Base-by-base conservation (phyloP, 2,113 vertebrate genomes). In the Gallinago jamesoni region DNA sequence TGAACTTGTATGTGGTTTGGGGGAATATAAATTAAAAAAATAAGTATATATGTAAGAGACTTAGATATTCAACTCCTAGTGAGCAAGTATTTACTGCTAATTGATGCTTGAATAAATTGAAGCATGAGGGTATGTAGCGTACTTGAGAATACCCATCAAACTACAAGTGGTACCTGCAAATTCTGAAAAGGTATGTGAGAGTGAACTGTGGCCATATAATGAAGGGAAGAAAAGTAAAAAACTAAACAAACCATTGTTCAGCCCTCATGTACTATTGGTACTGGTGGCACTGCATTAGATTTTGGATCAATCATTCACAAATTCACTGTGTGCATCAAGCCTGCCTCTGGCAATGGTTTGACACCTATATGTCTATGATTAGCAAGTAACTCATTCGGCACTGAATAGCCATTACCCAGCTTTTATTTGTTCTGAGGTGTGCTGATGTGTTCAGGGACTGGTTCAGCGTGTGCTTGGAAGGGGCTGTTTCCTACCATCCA, bases 181-280 rank as follows among this genome's bases (percentile, higher is more conserved):
- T 14, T 15, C 50, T 69, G 33, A 68, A 76, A 43, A 77, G 20
- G 12, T 60, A 5, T 9, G 28, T 43, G 17, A 74, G n/a, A 43
- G 10, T 68, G 60, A 79, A 5, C 19, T 8, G 10, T 39, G 37
- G 25, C 70, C 39, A 23, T 25, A 4, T 10, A 83, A 79, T 3
- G 4, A 1, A 31, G 0, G 37, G 16, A 64, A 24, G 4, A 59
- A 59, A 59, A 39, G 48, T 47, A 7, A 45, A 30, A 68, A 17
- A 9, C 19, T 33, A 31, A 81, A 20, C 18, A 55, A 47, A 43
- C 8, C 1, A 0, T 39, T 39, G 14, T 6, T 41, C 37, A 53
- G 5, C 33, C 6, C n/a, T 30, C 0, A 2, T 12, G 10, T n/a
- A 1, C 33, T 25, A 1, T 25, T 14, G 1, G 6, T 48, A 28